Conservation (phyloP, 2,113 vertebrate species). For the Rhinolophus sinicus region DNA sequence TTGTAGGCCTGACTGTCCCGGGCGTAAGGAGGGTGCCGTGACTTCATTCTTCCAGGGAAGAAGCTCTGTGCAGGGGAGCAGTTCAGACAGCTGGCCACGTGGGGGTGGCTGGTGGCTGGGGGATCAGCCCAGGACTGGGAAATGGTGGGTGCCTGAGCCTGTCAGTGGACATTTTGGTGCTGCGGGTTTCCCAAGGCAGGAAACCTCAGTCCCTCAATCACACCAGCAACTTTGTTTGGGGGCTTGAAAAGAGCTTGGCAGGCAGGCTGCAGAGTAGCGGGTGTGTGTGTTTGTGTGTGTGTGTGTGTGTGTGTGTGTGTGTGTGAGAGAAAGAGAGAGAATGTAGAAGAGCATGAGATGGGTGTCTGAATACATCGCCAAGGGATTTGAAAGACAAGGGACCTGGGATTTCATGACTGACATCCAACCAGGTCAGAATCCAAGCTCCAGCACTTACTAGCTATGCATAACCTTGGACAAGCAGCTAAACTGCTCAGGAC, state of each 20-base stretch:
- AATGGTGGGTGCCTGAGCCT: too few species aligned
- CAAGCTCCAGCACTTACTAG: neutral
- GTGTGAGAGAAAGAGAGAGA: neutral
- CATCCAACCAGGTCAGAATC: neutral
- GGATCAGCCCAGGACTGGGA: neutral
- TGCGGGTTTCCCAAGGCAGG: neutral
- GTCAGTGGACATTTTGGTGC: too few species aligned
- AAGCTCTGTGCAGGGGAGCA: too few species aligned
- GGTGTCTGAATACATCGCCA: too few species aligned
- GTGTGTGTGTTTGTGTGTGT: neutral
- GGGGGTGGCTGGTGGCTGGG: fast-evolving
- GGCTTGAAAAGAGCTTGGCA: neutral
- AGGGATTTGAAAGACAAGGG: neutral
- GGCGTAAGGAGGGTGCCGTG: neutral
- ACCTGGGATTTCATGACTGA: neutral
- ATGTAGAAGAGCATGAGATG: neutral
- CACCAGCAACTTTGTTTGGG: neutral
- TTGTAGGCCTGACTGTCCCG: too few species aligned
- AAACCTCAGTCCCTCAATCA: neutral
- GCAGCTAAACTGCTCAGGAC: neutral
- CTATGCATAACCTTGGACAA: neutral
- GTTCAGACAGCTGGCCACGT: neutral
- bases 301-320: neutral
- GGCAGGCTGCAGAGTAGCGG: too few species aligned
- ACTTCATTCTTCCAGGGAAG: neutral